A percentile compares a stretch with the other conserved stretches of the same genome.
Evolutionary conservation across 64 coral and sea anemone genomes (phyloP).

Genomic region (Catalaphyllia jardinei): DNA sequence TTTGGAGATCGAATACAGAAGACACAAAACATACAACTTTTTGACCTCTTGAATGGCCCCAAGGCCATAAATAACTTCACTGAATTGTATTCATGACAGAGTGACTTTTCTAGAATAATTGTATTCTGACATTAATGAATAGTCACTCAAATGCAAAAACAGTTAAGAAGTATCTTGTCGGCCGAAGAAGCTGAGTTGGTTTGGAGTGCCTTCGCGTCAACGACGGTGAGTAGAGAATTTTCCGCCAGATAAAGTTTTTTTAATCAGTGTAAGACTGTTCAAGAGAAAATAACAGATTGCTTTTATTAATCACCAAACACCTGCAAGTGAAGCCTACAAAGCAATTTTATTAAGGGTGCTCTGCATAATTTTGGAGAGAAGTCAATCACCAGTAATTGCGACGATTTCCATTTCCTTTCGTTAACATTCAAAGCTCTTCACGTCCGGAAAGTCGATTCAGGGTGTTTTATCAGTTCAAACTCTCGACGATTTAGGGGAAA

Average conservation of each 20-base stretch:
- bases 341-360: background rate
- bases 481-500: background rate
- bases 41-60: slow-evolving; percentile 9
- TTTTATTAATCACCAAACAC: background rate
- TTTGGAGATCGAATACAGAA: background rate
- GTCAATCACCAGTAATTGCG: too few relatives aligned
- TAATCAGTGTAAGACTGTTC: background rate
- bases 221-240: background rate
- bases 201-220: background rate
- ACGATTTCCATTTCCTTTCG: too few relatives aligned
- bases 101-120: background rate
- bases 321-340: background rate
- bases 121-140: background rate
- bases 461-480: background rate
- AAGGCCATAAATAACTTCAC: slow-evolving; percentile 14
- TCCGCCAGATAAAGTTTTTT: background rate
- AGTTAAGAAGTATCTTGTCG: background rate
- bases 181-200: background rate
- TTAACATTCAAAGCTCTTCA: too few relatives aligned
- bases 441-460: background rate
- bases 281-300: background rate
- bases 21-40: background rate
- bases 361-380: background rate
- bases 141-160: background rate
- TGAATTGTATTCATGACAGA: slow-evolving; percentile 9